Percentiles rank a stretch among this genome's conserved stretches.
Evolutionary conservation across 2,888 invertebrate species (phyloP).

Genomic region (Trissolcus brochymenae): DNA sequence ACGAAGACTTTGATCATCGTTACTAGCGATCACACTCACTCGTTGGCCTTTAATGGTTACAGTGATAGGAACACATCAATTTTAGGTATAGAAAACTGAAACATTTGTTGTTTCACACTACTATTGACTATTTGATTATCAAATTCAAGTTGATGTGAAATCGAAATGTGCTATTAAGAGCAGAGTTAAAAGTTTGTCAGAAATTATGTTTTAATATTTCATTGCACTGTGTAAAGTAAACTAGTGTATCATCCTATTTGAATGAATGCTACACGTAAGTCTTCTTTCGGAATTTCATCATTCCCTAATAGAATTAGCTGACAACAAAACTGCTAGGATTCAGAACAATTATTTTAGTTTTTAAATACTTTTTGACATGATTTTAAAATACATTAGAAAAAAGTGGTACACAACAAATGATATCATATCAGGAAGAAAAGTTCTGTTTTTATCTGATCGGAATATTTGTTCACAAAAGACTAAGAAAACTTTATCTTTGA

Average conservation of each 20-base stretch:
- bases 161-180: background rate
- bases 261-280: background rate
- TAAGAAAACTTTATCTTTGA: too few relatives aligned
- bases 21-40: conserved; percentile 90
- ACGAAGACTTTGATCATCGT: conserved; percentile 89
- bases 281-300: background rate
- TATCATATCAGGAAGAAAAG: too few relatives aligned
- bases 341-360: too few relatives aligned
- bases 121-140: background rate
- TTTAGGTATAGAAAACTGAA: conserved; percentile 78
- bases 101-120: background rate
- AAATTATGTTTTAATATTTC: too few relatives aligned
- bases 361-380: too few relatives aligned
- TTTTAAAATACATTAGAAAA: too few relatives aligned
- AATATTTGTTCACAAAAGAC: too few relatives aligned
- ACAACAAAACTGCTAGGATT: too few relatives aligned
- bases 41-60: conserved; percentile 87
- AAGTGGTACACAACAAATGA: too few relatives aligned
- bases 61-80: conserved; percentile 83
- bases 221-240: background rate
- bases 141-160: background rate
- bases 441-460: too few relatives aligned
- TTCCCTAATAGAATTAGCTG: too few relatives aligned
- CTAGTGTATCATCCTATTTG: background rate
- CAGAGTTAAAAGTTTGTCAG: background rate